Evolutionary conservation across 2,888 invertebrate genomes (phyloP), one percentile per base, ranked within the genome.

Genomic region (Steromphala cineraria): DNA sequence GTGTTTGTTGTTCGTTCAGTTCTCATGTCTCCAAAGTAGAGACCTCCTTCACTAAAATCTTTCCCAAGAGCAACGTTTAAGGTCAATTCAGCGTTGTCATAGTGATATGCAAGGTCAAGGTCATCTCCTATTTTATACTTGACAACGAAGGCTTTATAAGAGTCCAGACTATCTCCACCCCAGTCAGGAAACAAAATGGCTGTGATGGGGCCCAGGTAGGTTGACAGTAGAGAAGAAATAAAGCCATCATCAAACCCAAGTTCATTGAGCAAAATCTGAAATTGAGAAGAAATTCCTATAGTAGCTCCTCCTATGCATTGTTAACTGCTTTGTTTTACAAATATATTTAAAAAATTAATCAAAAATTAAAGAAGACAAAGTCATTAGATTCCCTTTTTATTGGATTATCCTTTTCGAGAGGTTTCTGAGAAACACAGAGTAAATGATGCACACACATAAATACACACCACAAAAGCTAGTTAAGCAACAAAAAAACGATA

Each of bases 31-130:
- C 93, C 92, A 85, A 94, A 94, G 83, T 92, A 93, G 7, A 94
- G 85, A 31, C 90, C 87, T 17, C 94, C 93, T 8, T 92, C 94
- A 36, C 85, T 86, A 87, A 92, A 94, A 8, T 88, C 86, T 53
- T 90, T 88, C n/a, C 91, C 90, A 13, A 94, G 87, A 31, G 92
- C 91, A n/a, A 94, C 88, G 87, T 94, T 94, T 13, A 94, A 79
- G 2, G 94, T 94, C 5, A 94, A 89, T 87, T 94, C 94, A 28
- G 94, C 92, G 83, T 94, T 94, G 88, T 94, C 94, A 88, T 89
- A 94, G 87, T 94, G 94, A 85, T 89, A 91, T 78, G 87, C 87
- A 17, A 94, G 89, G 80, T 93, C 93, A 28, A 84, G 81, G 87
- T 94, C 94, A 78, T 92, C 87, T 3, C 87, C 91, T 3, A 88